Conservation (phyloP, 2,113 vertebrate species). For the Otolemur garnettii region DNA sequence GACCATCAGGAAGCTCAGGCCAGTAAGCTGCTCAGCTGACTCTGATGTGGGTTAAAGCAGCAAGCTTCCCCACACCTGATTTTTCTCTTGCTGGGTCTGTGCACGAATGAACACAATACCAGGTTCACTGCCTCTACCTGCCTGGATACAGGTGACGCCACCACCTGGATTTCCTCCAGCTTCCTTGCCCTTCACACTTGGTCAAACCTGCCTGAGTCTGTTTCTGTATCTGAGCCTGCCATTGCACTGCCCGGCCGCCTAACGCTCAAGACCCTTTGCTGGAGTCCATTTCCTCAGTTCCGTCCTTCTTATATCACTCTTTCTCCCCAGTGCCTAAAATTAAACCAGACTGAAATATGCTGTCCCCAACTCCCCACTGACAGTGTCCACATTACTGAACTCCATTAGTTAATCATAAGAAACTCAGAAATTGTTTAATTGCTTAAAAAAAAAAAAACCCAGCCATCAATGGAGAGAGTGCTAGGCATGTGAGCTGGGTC, state of each 20-base stretch:
- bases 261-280: accelerated
- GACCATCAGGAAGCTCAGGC: no score
- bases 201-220: background rate
- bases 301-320: background rate
- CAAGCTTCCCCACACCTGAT: background rate
- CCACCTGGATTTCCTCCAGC: background rate
- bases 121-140: background rate
- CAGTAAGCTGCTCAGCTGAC: no score
- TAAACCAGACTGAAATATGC: background rate
- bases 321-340: background rate
- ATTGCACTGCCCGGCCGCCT: background rate
- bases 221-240: background rate
- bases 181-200: background rate
- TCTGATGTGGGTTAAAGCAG: background rate
- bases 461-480: background rate
- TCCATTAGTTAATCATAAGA: background rate
- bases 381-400: background rate
- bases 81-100: background rate
- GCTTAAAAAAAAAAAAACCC: background rate
- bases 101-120: background rate
- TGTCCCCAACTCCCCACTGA: background rate
- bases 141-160: background rate
- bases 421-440: background rate
- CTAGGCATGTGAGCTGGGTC: background rate
- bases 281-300: background rate